Conservation (phyloP, 2,797 vertebrate species). For the Coreius guichenoti region DNA sequence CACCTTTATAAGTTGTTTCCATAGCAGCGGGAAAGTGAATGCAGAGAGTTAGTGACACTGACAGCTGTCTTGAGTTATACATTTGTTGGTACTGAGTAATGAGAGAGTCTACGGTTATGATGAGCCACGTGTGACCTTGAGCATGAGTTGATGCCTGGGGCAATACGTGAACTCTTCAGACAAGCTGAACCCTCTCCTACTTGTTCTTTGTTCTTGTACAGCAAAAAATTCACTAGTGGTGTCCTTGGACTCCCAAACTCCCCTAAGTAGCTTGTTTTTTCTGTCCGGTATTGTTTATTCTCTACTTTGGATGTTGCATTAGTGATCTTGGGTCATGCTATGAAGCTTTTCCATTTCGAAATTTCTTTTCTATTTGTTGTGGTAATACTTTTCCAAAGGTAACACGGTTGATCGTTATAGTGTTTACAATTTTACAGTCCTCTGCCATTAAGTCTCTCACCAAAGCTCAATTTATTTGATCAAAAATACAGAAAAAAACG, state of each 20-base stretch:
- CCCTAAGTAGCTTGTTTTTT: constrained; percentile 21
- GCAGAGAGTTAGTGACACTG: constrained; percentile 38
- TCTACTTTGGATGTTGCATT: not conserved
- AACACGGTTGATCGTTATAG: not conserved
- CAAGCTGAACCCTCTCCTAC: constrained; percentile 4
- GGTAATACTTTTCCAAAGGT: not conserved
- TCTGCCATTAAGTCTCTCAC: not conserved
- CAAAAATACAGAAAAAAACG: not conserved
- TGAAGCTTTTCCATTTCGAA: not conserved
- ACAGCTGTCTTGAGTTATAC: constrained; percentile 36
- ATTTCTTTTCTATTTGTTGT: not conserved
- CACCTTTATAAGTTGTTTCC: constrained; percentile 43
- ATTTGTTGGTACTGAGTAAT: constrained; percentile 24
- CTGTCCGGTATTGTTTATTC: not conserved
- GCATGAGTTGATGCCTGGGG: constrained; percentile 5
- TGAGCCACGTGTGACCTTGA: constrained; percentile 35
- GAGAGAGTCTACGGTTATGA: constrained; percentile 15
- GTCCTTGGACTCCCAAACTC: constrained; percentile 27
- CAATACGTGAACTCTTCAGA: constrained; percentile 23
- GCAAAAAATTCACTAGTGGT: constrained; percentile 3
- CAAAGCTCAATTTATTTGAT: not conserved
- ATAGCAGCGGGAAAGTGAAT: constrained; percentile 46
- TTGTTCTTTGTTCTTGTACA: not conserved
- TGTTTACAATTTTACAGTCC: not conserved
- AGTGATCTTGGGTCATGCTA: constrained; percentile 1